Evolutionary conservation across 2,113 vertebrate species (phyloP).

Genomic region (Cinclus cinclus): DNA sequence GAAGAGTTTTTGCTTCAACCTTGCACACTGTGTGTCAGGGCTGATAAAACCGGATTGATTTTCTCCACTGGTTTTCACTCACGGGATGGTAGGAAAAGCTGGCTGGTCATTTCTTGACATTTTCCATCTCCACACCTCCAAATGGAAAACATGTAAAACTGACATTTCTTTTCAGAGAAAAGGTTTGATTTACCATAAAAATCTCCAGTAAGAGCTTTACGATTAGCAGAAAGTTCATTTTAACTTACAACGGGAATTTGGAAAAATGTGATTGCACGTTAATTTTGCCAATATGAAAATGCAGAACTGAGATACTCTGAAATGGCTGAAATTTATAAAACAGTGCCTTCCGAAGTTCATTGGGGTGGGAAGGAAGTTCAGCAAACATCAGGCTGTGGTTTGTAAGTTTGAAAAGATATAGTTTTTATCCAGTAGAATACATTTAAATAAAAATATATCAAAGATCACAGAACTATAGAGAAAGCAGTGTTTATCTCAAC

Average conservation of each 20-base stretch:
- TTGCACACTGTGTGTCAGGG: not conserved
- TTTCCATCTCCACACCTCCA: not conserved
- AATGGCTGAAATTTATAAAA: not conserved
- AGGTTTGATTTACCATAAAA: not conserved
- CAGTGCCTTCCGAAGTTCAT: not conserved
- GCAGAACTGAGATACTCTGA: not conserved
- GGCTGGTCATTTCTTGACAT: not conserved
- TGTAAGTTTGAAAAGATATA: fast-evolving
- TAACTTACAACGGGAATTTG: not conserved
- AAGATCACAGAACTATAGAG: not conserved
- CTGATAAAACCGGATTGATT: not conserved
- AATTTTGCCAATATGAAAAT: not conserved
- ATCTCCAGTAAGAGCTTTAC: not conserved
- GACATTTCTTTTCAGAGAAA: not conserved
- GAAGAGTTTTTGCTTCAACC: not conserved
- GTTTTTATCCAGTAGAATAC: not conserved
- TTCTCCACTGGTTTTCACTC: not conserved
- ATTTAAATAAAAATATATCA: not conserved
- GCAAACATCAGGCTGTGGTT: not conserved
- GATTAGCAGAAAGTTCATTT: not conserved
- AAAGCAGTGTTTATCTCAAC: not conserved
- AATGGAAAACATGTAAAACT: not conserved
- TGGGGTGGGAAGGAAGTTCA: not conserved
- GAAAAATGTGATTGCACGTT: not conserved
- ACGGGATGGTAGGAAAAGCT: not conserved